Evolutionary conservation across 2,888 invertebrate species (phyloP).

Genomic region (Eristalis tenax): DNA sequence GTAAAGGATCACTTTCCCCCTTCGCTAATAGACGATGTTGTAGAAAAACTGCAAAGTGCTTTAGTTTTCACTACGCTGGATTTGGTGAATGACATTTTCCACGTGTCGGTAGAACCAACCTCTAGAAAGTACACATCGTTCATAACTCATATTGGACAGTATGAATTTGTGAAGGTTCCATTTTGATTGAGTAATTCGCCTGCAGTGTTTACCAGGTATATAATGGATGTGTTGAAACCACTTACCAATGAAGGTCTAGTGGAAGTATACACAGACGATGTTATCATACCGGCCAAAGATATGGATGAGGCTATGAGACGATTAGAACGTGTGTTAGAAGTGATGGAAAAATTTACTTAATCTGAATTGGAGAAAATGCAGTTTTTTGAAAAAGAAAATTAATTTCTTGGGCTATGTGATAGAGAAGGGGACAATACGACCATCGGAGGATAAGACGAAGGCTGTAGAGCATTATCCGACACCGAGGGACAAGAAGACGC

Average conservation of each 20-base stretch:
- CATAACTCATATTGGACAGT: not conserved
- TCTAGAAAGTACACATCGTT: slow-evolving; percentile 16
- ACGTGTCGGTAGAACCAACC: not conserved
- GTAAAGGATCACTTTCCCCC: not conserved
- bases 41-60: not conserved
- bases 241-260: no score
- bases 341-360: not conserved
- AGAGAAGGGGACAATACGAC: no score
- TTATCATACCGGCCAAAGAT: not conserved
- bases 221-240: not conserved
- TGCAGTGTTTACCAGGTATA: not conserved
- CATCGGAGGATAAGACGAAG: not conserved
- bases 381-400: not conserved
- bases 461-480: not conserved
- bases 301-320: not conserved
- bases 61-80: not conserved
- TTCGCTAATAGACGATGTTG: not conserved
- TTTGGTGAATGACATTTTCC: not conserved
- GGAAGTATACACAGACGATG: no score
- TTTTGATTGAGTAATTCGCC: slow-evolving; percentile 14
- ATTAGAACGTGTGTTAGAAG: not conserved
- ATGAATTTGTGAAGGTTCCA: slow-evolving; percentile 2
- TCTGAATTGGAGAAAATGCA: not conserved
- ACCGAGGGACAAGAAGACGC: not conserved
- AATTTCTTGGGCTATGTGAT: not conserved